These are phyloP conservation scores for Pygmarrhopalites habei DNA, from an alignment of 1,140 invertebrate genomes.

Conservation along the genomic window DNA sequence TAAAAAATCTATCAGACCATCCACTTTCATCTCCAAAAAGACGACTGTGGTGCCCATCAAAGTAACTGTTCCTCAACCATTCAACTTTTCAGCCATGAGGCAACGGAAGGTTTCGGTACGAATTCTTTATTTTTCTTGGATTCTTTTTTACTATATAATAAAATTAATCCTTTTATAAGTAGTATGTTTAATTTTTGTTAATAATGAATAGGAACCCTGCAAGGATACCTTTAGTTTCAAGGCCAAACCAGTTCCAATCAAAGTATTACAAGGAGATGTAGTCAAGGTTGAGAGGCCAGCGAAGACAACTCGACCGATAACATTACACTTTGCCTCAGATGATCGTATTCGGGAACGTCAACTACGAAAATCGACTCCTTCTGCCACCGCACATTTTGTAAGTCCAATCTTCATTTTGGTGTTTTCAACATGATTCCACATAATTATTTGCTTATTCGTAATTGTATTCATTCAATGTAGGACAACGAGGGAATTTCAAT, in stretches of 20 bases:
- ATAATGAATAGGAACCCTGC: not conserved
- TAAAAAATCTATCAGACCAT: no score
- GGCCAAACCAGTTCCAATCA: conserved; percentile 28
- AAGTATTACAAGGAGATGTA: conserved; percentile 16
- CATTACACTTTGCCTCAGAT: conserved; percentile 35
- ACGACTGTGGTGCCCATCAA: conserved; percentile 16
- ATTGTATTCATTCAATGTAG: no score
- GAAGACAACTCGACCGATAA: conserved; percentile 6
- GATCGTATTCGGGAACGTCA: conserved; percentile 26
- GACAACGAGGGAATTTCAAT: not conserved
- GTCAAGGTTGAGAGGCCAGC: conserved; percentile 5
- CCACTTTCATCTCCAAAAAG: conserved; percentile 13
- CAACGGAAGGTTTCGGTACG: no score
- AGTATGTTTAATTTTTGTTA: conserved; percentile 1
- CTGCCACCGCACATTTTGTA: no score
- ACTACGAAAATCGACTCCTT: not conserved
- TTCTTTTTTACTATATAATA: no score
- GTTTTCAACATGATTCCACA: no score
- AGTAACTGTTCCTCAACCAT: conserved; percentile 30
- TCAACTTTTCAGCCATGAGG: conserved; percentile 23
- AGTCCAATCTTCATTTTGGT: no score
- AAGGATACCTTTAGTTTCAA: conserved; percentile 25
- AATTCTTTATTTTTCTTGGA: no score
- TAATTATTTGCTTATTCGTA: no score
- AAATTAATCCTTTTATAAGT: no score